These are phyloP conservation scores for Syngnathus rostellatus DNA, from an alignment of 2,797 vertebrate genomes.

Conservation along the genomic window DNA sequence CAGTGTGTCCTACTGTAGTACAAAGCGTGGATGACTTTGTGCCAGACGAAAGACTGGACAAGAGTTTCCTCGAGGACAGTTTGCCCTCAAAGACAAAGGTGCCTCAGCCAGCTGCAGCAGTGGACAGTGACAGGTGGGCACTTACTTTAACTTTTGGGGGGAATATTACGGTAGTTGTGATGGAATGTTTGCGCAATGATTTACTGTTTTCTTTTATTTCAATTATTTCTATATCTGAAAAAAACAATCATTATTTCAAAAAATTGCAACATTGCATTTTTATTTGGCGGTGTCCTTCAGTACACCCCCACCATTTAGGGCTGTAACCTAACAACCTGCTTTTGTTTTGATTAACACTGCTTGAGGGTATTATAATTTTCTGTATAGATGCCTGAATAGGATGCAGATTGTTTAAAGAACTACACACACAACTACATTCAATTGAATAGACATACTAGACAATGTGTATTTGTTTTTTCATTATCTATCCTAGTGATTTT, in stretches of 20 bases:
- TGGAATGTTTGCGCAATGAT: neutral
- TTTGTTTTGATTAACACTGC: neutral
- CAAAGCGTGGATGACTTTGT: conserved; percentile 87
- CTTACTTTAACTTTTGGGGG: neutral
- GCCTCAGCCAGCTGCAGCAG: conserved; percentile 10
- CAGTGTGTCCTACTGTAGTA: conserved; percentile 57
- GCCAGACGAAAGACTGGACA: conserved; percentile 86
- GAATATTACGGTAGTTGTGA: neutral
- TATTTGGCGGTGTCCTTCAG: neutral
- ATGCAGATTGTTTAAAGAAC: neutral
- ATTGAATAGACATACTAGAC: neutral
- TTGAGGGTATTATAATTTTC: neutral
- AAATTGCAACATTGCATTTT: neutral
- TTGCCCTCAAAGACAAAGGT: conserved; percentile 50
- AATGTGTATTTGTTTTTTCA: neutral
- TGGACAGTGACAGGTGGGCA: conserved; percentile 86
- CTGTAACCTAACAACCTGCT: neutral
- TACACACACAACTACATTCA: neutral
- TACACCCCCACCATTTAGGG: no score
- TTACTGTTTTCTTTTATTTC: neutral
- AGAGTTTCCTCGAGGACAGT: conserved; percentile 85
- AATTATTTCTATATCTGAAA: neutral
- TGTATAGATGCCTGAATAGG: neutral
- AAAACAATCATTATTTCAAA: no score
- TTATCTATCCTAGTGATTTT: conserved; percentile 69